phyloP scores from a whole-genome alignment of 2,113 vertebrate species.

The Pterocles orientalis region DNA sequence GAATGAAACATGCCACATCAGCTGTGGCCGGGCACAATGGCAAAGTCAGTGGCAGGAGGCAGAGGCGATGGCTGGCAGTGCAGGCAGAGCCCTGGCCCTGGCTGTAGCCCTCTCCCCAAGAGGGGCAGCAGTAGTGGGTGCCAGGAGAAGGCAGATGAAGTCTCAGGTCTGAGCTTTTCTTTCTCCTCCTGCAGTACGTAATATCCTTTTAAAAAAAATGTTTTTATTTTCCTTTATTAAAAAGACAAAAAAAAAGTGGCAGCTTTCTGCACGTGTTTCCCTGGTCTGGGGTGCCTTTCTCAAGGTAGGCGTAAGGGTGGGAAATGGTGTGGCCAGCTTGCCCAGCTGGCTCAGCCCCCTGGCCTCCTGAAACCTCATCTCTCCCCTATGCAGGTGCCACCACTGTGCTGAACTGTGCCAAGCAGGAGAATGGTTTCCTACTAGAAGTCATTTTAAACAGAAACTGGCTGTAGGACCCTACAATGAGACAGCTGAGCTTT shows the following conservation, averaged over 20 bases:
- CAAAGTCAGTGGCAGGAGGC: neutral
- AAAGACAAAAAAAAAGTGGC: neutral
- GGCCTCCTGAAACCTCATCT: neutral
- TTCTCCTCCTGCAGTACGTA: neutral
- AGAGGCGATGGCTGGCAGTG: neutral
- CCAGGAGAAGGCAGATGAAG: neutral
- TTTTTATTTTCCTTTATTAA: neutral
- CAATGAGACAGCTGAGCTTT: neutral
- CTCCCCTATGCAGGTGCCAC: neutral
- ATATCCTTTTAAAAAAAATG: neutral
- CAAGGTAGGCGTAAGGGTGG: neutral
- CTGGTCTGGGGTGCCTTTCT: neutral
- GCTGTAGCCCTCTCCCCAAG: neutral
- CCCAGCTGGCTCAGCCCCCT: neutral
- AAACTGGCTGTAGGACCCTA: neutral
- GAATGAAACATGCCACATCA: neutral
- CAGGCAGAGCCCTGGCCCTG: neutral
- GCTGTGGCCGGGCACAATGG: neutral
- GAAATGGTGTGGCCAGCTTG: neutral
- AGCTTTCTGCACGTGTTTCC: neutral
- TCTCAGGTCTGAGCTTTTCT: neutral
- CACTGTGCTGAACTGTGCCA: neutral
- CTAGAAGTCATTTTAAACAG: neutral
- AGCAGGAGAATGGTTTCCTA: neutral
- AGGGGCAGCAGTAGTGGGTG: fast-evolving